Evolutionary conservation across 2,888 invertebrate genomes (phyloP).

Genomic region (Troides oblongomaculatus): DNA sequence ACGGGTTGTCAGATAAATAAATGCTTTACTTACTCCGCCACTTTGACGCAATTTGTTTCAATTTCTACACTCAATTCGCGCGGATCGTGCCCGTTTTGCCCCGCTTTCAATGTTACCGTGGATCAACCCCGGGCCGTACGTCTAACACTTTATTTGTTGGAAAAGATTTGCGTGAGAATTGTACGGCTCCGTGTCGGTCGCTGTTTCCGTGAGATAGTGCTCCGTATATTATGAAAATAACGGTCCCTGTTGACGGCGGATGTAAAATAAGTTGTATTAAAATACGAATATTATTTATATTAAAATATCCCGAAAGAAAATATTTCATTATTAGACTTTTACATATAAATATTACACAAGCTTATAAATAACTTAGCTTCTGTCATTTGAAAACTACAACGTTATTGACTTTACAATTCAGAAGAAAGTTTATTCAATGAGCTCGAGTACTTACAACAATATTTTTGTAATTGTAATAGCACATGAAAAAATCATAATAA

Average conservation of each 20-base stretch:
- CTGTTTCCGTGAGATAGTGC: constrained; percentile 16
- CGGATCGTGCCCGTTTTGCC: constrained; percentile 34
- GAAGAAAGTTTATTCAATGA: no score
- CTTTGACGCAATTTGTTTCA: constrained; percentile 57
- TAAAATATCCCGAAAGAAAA: neutral
- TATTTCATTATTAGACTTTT: no score
- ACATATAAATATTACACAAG: no score
- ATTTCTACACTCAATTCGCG: constrained; percentile 44
- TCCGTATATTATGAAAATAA: constrained; percentile 14
- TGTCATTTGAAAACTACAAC: no score
- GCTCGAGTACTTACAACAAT: no score
- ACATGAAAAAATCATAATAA: no score
- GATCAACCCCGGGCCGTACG: constrained; percentile 25
- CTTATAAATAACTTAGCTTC: no score
- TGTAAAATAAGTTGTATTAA: neutral
- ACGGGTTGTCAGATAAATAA: constrained; percentile 35
- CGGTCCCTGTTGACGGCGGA: neutral
- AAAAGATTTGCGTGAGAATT: constrained; percentile 30
- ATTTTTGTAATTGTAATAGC: no score
- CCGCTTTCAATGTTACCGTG: constrained; percentile 21
- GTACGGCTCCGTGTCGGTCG: constrained; percentile 11
- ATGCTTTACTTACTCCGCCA: constrained; percentile 38
- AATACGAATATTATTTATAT: neutral
- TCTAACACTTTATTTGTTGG: constrained; percentile 27
- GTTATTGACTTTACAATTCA: no score